Base-by-base conservation (phyloP, 2,113 vertebrate species). In the Rhadina sibilatrix region DNA sequence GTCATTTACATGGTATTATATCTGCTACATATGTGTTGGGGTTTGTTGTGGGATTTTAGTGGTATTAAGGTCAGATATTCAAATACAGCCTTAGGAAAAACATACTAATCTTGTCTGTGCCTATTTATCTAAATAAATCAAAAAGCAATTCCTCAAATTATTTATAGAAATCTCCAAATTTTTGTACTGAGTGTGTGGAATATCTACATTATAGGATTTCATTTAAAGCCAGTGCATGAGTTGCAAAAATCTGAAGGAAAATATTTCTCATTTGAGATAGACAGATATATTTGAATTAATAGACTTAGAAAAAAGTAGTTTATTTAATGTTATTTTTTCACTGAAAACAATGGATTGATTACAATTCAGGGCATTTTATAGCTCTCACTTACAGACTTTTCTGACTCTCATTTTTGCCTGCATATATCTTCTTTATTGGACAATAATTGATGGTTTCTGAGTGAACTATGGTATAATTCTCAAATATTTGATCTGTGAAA, bases 51-150 rank as follows among this genome's bases (percentile, higher is more conserved):
- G 46, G 61, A 60, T 90, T 96, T 90, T 60, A 81, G 31, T 75
- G 44, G 44, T 87, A 79, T 84, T 96, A 94, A 93, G 72, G 77
- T 90, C 83, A 87, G 35, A 75, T 71, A 82, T 35, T 75, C 46
- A 88, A 74, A 76, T 53, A 14, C 27, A 80, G 42, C 49, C n/a
- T 56, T 61, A 64, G 82, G 46, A 65, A 84, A 86, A 76, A 57
- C 25, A 30, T 30, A n/a, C 10, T 30, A 8, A 12, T 83, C 50
- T 86, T 83, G 31, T 68, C 54, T 53, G 15, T 69, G 50, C 12
- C 30, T 64, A 9, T 89, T 87, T 87, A 68, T 74, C 17, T 63
- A 56, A 66, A 46, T 27, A 78, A 81, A 83, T 63, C 28, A 68
- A 27, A 66, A 64, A 38, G 22, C 37, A 0, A 1, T 63, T 59